Conservation (phyloP, 2,113 vertebrate species). For the Poeciliopsis turrubarensis region DNA sequence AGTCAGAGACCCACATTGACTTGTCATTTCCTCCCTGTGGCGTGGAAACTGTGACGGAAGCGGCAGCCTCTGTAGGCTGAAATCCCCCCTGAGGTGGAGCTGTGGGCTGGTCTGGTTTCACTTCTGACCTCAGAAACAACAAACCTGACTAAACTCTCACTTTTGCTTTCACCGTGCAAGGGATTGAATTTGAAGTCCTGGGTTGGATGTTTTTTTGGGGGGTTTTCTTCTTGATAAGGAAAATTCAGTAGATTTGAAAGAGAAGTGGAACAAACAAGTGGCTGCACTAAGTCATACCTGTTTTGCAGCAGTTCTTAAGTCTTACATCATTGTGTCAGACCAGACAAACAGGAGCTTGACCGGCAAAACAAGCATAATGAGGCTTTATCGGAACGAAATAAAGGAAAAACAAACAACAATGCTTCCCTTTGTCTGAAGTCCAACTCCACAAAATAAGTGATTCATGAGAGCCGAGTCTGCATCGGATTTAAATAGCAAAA, state of each 20-base stretch:
- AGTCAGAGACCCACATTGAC: not conserved
- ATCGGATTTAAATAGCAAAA: not conserved
- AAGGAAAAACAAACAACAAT: not conserved
- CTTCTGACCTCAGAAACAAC: constrained; percentile 5
- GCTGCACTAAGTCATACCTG: not conserved
- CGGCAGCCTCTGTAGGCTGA: constrained; percentile 9
- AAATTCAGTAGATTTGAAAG: not conserved
- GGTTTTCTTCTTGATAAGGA: not conserved
- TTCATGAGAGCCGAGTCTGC: too few species aligned
- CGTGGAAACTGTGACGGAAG: constrained; percentile 44
- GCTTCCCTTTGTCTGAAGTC: not conserved
- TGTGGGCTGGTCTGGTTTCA: constrained; percentile 47
- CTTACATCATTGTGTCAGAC: too few species aligned
- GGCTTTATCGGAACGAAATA: not conserved
- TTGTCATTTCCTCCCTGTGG: constrained; percentile 25
- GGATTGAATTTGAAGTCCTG: not conserved
- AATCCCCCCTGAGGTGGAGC: constrained; percentile 1
- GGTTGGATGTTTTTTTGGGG: not conserved
- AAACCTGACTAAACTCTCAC: not conserved
- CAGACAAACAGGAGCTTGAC: too few species aligned
- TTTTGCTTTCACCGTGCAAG: not conserved
- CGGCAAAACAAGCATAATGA: not conserved
- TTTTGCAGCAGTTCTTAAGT: not conserved
- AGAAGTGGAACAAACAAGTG: not conserved
- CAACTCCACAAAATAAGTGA: not conserved